Evolutionary conservation across 1,140 invertebrate genomes (phyloP).

Genomic region (Choristoneura fumiferana): DNA sequence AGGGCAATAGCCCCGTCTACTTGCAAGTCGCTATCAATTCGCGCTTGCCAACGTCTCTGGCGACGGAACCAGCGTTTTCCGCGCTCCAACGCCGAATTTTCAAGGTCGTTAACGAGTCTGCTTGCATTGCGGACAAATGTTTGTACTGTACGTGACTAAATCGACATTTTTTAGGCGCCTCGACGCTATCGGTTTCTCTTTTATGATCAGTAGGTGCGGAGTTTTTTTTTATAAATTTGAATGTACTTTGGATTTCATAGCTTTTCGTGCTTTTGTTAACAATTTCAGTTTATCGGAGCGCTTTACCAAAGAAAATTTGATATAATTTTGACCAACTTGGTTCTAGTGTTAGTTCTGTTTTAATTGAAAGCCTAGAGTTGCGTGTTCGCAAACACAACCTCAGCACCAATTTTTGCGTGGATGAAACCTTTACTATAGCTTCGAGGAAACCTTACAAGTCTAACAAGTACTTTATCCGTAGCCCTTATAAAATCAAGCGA

Average conservation of each 20-base stretch:
- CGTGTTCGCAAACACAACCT: conserved; percentile 44
- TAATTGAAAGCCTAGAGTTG: conserved; percentile 24
- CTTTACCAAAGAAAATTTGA: no score
- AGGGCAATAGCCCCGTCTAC: conserved; percentile 70
- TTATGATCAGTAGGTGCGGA: conserved; percentile 16
- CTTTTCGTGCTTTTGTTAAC: no score
- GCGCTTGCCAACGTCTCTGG: conserved; percentile 65
- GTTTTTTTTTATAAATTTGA: conserved; percentile 19
- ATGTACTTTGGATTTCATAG: no score
- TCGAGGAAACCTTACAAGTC: conserved; percentile 53
- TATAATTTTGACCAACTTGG: no score
- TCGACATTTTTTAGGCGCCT: conserved; percentile 13
- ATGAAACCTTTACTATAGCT: conserved; percentile 50
- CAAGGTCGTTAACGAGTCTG: conserved; percentile 38
- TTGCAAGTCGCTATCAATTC: conserved; percentile 69
- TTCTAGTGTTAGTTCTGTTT: no score
- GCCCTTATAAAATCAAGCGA: conserved; percentile 18
- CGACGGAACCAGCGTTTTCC: conserved; percentile 54
- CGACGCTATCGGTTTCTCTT: conserved; percentile 1
- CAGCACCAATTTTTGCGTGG: conserved; percentile 43
- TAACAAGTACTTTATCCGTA: conserved; percentile 22
- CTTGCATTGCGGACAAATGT: conserved; percentile 29
- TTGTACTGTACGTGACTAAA: conserved; percentile 23
- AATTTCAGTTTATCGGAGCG: no score
- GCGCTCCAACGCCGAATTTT: conserved; percentile 40